Conservation (phyloP, 1,140 invertebrate genomes). For the Drosophila parabipectinata region DNA sequence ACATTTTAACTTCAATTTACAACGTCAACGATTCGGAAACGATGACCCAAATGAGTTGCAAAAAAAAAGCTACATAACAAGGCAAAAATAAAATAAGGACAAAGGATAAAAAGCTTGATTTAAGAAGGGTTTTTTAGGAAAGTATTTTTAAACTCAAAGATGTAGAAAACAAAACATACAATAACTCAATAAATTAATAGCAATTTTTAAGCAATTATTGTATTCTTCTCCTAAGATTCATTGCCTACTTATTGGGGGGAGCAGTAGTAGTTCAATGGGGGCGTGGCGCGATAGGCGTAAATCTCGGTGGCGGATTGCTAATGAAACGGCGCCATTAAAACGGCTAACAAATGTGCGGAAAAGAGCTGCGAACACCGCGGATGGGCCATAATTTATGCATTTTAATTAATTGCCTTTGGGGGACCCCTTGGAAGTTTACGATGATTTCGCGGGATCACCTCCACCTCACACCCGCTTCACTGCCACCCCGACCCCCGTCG, state of each 20-base stretch:
- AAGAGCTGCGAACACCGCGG: conserved; percentile 27
- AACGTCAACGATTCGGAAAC: conserved; percentile 19
- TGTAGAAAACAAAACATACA: too few species aligned
- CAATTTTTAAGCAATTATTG: too few species aligned
- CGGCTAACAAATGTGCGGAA: conserved; percentile 55
- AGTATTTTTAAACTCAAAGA: not conserved
- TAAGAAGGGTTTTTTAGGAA: not conserved
- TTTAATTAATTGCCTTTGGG: conserved; percentile 70
- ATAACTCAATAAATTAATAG: too few species aligned
- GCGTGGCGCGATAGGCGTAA: conserved; percentile 10
- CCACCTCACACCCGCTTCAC: too few species aligned
- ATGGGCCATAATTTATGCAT: conserved; percentile 68
- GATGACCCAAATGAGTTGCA: not conserved
- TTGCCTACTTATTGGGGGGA: not conserved
- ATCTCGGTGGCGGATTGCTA: conserved; percentile 34
- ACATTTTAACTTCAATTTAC: conserved; percentile 50
- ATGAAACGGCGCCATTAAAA: conserved; percentile 71
- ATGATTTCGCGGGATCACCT: conserved; percentile 22
- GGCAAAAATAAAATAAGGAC: not conserved
- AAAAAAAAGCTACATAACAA: conserved; percentile 1
- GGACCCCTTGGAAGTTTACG: conserved; percentile 35
- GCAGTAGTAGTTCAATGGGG: not conserved
- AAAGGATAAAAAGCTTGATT: conserved; percentile 18
- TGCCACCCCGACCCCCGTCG: not conserved
- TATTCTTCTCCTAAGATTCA: too few species aligned